A percentile compares a stretch with the other conserved stretches of the same genome.
Evolutionary conservation across 2,888 invertebrate species (phyloP).

Genomic region (Melanostoma mellinum): DNA sequence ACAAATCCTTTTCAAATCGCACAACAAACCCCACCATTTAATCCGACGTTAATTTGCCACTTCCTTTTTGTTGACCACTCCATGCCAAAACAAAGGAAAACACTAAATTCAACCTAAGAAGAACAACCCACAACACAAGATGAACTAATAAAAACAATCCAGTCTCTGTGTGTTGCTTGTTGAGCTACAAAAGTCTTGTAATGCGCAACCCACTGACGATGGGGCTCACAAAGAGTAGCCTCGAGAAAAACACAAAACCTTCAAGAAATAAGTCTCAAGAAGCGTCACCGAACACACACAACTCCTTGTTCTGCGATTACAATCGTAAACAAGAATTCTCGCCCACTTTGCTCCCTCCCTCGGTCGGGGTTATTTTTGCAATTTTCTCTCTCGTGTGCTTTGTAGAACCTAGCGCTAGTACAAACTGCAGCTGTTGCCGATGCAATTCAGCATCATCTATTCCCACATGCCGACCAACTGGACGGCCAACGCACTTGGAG

Average conservation of each 20-base stretch:
- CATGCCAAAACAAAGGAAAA: conserved; percentile 47
- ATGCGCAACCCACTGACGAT: conserved; percentile 67
- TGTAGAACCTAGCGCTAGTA: conserved; percentile 38
- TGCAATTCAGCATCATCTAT: conserved; percentile 61
- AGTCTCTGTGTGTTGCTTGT: conserved; percentile 20
- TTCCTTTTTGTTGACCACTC: conserved; percentile 58
- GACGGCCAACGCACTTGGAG: conserved; percentile 66
- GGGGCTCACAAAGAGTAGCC: conserved; percentile 33
- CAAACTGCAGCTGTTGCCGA: conserved; percentile 64
- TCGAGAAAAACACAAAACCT: neutral
- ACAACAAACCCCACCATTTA: conserved; percentile 29
- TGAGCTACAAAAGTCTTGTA: conserved; percentile 68
- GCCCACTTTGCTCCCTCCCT: conserved; percentile 64
- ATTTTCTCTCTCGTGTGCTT: neutral
- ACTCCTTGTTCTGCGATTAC: conserved; percentile 59
- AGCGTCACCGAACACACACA: conserved; percentile 57
- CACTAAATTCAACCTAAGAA: conserved; percentile 17
- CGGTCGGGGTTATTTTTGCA: conserved; percentile 8
- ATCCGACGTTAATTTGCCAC: conserved; percentile 67
- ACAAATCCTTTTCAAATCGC: conserved; percentile 25
- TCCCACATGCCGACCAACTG: conserved; percentile 52
- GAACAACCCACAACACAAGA: conserved; percentile 41
- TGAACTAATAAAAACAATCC: conserved; percentile 42
- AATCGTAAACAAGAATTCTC: conserved; percentile 72
- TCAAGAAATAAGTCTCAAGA: conserved; percentile 46